A percentile compares a stretch with the other conserved stretches of the same genome.
Conservation (phyloP, 2,797 vertebrate genomes). For the Danio choprae region DNA sequence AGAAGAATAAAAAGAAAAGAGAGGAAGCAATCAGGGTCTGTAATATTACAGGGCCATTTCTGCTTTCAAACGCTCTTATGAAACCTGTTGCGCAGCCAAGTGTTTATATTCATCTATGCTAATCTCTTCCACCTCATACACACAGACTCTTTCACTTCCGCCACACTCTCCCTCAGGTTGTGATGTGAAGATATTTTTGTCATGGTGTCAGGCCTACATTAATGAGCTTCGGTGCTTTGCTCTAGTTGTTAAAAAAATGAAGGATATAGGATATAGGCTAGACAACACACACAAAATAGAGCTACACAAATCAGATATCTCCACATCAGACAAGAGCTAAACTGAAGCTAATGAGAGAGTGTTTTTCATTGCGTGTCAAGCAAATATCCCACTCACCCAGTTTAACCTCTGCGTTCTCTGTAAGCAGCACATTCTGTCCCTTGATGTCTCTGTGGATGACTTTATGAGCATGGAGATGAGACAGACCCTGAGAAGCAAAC, state of each 20-base stretch:
- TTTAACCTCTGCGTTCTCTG: conserved; percentile 94
- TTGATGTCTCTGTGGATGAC: conserved; percentile 97
- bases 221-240: conserved; percentile 37
- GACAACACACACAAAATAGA: not conserved
- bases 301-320: not conserved
- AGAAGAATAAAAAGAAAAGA: conserved; percentile 3
- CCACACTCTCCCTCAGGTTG: not conserved
- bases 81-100: not conserved
- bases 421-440: conserved; percentile 93
- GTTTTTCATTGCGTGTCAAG: not conserved
- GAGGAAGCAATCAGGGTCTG: conserved; percentile 12
- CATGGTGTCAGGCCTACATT: conserved; percentile 47
- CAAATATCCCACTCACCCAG: conserved; percentile 79
- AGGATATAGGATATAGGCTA: conserved; percentile 23
- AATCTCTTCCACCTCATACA: conserved; percentile 18
- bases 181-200: conserved; percentile 46
- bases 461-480: conserved; percentile 92
- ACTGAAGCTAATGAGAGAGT: not conserved
- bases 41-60: not conserved
- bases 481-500: conserved; percentile 83
- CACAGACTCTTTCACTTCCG: not conserved
- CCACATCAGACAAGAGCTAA: not conserved
- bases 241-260: conserved; percentile 41
- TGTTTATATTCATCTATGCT: conserved; percentile 14
- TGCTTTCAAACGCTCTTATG: not conserved